Conservation (phyloP, 1,140 invertebrate genomes). For the Achroia grisella region DNA sequence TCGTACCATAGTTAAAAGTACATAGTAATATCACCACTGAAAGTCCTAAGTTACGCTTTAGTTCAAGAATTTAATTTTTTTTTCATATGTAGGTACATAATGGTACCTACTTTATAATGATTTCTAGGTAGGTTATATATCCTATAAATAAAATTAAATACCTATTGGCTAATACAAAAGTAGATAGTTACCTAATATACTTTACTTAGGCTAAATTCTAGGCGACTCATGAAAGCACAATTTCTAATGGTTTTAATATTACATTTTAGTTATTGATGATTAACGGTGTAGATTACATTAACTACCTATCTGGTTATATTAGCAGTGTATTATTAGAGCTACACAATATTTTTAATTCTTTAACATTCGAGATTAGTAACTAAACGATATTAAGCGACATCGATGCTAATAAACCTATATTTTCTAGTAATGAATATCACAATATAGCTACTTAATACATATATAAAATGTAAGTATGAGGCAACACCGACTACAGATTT, state of each 20-base stretch:
- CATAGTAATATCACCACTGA: slow-evolving; percentile 37
- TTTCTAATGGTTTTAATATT: slow-evolving; percentile 2
- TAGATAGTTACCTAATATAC: slow-evolving; percentile 11
- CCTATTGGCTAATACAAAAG: slow-evolving; percentile 18
- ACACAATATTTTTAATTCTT: not conserved
- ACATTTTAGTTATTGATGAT: not conserved
- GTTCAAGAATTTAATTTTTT: too few relatives aligned
- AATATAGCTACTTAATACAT: slow-evolving; percentile 56
- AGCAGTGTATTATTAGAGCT: not conserved
- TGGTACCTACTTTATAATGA: not conserved
- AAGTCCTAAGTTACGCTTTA: slow-evolving; percentile 16
- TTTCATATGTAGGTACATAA: slow-evolving; percentile 1
- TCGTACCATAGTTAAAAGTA: slow-evolving; percentile 19
- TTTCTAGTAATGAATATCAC: slow-evolving; percentile 59
- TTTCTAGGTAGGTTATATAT: not conserved
- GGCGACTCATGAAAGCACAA: slow-evolving; percentile 24
- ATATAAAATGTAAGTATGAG: slow-evolving; percentile 43
- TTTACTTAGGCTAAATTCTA: slow-evolving; percentile 29
- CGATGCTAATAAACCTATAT: slow-evolving; percentile 27
- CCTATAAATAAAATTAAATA: not conserved
- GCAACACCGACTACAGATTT: slow-evolving; percentile 43
- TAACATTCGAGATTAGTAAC: too few relatives aligned
- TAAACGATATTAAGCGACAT: slow-evolving; percentile 20
- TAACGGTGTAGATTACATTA: slow-evolving; percentile 1
- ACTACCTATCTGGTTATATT: not conserved